Evolutionary conservation across 1,140 invertebrate species (phyloP), one percentile per base, ranked within the genome.

Genomic region (Hyles euphorbiae): DNA sequence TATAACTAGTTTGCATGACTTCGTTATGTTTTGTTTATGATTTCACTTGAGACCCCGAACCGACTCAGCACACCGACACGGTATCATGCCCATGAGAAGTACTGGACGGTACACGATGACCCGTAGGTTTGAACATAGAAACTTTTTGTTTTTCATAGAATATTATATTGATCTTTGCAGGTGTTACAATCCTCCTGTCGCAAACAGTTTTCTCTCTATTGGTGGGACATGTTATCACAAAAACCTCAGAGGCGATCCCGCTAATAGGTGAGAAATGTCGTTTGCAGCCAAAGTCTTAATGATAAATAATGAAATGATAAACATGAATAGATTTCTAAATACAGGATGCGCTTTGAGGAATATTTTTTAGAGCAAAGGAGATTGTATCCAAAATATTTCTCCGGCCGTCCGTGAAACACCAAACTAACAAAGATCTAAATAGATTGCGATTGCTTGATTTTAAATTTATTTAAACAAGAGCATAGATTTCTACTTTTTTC

Each of bases 131-230:
- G 66, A 69, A 61, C 68, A 70, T 75, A 74, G 72, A 78, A 68
- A 62, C 58, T 66, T 68, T 78, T 82, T 65, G 58, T 65, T 79
- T 82, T 65, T 76, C 69, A 83, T 78, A 81, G 83, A 74, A 34
- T 56, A 55, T 76, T 74, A 78, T 85, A 78, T 84, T 87, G 67
- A 81, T 90, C 93, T 92, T 95, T 96, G 79, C 96, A 98, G 97
- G 97, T 95, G 96, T 99, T 88, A 99, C 97, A 91, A 99, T 99
- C 92, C 95, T 99, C 90, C 96, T 99, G 91, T 99, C 98, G 84
- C 95, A 99, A 93, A 99, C 98, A 91, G 97, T 99, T 91, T 99
- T 99, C 93, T 98, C 98, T 90, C 93, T 99, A 91, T 94, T 99
- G 93, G 94, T 99, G 91, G 96, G 95, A 89, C 93, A 98, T 93